phyloP scores from a whole-genome alignment of 1,140 invertebrate genomes.

The Pseudobourletiella spinata region DNA sequence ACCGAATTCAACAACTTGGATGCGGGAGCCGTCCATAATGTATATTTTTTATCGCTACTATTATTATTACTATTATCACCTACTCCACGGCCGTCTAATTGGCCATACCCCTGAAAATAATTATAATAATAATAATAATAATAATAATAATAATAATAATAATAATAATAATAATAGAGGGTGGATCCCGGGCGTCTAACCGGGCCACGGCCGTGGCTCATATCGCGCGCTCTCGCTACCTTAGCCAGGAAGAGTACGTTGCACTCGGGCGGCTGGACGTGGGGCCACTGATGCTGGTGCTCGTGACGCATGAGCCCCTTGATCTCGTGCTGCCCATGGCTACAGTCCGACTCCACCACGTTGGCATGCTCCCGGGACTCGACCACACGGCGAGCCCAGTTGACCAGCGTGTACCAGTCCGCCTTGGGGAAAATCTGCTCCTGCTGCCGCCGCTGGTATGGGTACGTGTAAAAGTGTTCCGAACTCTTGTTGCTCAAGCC shows the following conservation, averaged over 20 bases:
- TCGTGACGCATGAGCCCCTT: slow-evolving; percentile 31
- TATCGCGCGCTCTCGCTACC: too few species aligned
- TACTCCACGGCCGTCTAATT: too few species aligned
- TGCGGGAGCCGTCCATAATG: too few species aligned
- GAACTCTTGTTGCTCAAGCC: slow-evolving; percentile 35
- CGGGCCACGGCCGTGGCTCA: too few species aligned
- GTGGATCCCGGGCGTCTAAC: too few species aligned
- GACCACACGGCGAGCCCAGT: slow-evolving; percentile 33
- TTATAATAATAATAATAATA: too few species aligned
- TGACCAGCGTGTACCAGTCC: slow-evolving; percentile 31
- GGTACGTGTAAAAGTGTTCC: slow-evolving; percentile 36
- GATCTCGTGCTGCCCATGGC: slow-evolving; percentile 31
- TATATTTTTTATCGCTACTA: too few species aligned
- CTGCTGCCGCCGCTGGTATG: slow-evolving; percentile 32
- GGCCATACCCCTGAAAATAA: too few species aligned
- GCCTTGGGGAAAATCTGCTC: slow-evolving; percentile 2
- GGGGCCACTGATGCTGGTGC: slow-evolving; percentile 34
- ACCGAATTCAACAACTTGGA: too few species aligned
- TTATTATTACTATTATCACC: too few species aligned
- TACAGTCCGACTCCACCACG: slow-evolving; percentile 26
- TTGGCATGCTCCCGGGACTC: slow-evolving; percentile 32
- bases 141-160: too few species aligned
- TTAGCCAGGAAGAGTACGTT: slow-evolving; percentile 36
- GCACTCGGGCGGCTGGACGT: slow-evolving; percentile 34
- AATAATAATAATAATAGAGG: too few species aligned